Percentiles rank a stretch among this genome's conserved stretches.
These are phyloP conservation scores for Irena cyanogastra DNA, from an alignment of 2,113 vertebrate genomes.

Conservation along the genomic window DNA sequence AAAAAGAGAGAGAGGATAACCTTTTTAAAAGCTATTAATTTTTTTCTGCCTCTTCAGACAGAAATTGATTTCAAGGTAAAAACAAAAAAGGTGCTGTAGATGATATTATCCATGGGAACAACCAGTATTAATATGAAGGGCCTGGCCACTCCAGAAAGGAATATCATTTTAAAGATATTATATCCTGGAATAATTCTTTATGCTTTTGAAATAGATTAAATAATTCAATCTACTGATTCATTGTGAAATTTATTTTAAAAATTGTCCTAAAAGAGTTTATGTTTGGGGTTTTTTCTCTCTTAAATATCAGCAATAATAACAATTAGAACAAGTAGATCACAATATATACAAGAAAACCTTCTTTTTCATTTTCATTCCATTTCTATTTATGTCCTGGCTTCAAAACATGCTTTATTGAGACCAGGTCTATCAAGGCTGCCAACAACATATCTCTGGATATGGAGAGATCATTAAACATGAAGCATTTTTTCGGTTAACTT, in stretches of 20 bases:
- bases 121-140: background rate
- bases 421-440: background rate
- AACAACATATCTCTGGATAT: background rate
- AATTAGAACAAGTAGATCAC: background rate
- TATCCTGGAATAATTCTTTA: background rate
- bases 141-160: background rate
- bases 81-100: background rate
- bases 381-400: background rate
- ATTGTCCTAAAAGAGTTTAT: background rate
- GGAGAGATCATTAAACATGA: background rate
- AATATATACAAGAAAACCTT: background rate
- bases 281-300: background rate
- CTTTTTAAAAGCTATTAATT: background rate
- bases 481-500: background rate
- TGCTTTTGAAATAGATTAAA: background rate
- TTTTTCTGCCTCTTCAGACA: background rate
- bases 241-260: background rate
- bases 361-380: background rate
- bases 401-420: background rate
- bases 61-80: background rate
- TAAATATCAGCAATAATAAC: background rate
- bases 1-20: background rate
- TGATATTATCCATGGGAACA: background rate
- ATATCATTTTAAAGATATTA: background rate
- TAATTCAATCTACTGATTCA: background rate